Percentiles rank a stretch among this genome's conserved stretches.
Conservation (phyloP, 2,888 invertebrate genomes). For the Sarcophaga caerulescens region DNA sequence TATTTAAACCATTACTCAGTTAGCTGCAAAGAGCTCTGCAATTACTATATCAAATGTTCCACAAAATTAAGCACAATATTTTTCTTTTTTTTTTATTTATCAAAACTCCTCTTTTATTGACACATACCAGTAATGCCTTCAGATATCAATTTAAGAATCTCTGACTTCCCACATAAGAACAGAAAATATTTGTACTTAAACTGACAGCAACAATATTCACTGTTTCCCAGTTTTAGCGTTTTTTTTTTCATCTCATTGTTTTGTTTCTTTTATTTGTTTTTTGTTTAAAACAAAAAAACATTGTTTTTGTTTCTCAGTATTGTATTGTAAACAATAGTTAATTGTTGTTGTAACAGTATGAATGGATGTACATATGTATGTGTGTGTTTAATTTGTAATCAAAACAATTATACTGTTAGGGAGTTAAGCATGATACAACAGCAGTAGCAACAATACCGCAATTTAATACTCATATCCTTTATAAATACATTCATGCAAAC, state of each 20-base stretch:
- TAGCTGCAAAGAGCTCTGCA: too few relatives aligned
- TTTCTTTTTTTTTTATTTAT: too few relatives aligned
- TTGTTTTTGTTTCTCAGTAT: slow-evolving; percentile 45
- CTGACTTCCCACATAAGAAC: slow-evolving; percentile 12
- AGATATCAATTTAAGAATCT: background rate
- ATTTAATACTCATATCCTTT: background rate
- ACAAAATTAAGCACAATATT: too few relatives aligned
- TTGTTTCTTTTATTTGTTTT: slow-evolving; percentile 16
- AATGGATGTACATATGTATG: slow-evolving; percentile 67
- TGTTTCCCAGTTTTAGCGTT: background rate
- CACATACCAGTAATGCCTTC: background rate
- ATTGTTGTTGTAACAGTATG: slow-evolving; percentile 77
- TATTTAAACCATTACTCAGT: too few relatives aligned
- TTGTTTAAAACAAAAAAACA: slow-evolving; percentile 45
- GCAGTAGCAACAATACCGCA: background rate
- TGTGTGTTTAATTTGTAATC: slow-evolving; percentile 71
- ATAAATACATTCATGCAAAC: background rate
- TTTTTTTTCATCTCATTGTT: slow-evolving; percentile 43
- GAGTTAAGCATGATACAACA: background rate
- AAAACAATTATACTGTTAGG: slow-evolving; percentile 44
- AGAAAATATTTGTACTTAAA: slow-evolving; percentile 24
- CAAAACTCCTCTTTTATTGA: too few relatives aligned
- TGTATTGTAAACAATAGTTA: slow-evolving; percentile 76
- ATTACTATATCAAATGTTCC: too few relatives aligned
- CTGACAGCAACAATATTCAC: slow-evolving; percentile 30